Evolutionary conservation across 2,113 vertebrate genomes (phyloP), one percentile per base, ranked within the genome.

Genomic region (Psilopsiagon aurifrons): DNA sequence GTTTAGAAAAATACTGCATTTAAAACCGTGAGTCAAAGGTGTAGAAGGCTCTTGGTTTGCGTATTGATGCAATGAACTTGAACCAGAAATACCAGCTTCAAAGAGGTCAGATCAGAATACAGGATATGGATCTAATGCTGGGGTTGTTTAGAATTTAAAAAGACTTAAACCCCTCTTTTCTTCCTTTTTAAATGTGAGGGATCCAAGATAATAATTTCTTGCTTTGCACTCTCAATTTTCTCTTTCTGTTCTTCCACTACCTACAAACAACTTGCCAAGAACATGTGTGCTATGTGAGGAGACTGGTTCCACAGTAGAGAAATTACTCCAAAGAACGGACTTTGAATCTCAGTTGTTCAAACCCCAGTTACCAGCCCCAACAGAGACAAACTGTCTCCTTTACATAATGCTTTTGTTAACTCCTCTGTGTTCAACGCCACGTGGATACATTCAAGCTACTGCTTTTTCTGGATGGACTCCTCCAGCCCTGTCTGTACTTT

Each of bases 371-470:
- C 44, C 89, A 89, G 96, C 95, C 95, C 83, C 92, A 91, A 51
- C 63, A 79, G 96, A 96, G 94, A 97, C 96, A 94, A 95, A 87
- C 88, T 89, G 92, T 90, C 96, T 95, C 89, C 83, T 94, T 92
- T 89, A 83, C 86, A 94, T 94, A 94, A 95, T 91, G 91, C 94
- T 88, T 95, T 95, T 95, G 88, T 95, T 95, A 87, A 92, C 83
- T 92, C 62, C 88, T 70, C 92, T 92, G 86, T 84, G 66, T 86
- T 94, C 83, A 62, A 2, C 4, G 59, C 95, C 95, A 97, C 67
- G 90, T 96, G 96, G 94, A 96, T 83, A 44, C 86, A 93, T 94
- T 95, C 92, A 94, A 66, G 81, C 94, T 91, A 91, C 77, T 92
- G 81, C n/a, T 64, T 89, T 94, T 92, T 92, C 93, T 96, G 95